These are phyloP conservation scores for Kryptopterus vitreolus DNA, from an alignment of 2,797 vertebrate genomes.

Conservation along the genomic window DNA sequence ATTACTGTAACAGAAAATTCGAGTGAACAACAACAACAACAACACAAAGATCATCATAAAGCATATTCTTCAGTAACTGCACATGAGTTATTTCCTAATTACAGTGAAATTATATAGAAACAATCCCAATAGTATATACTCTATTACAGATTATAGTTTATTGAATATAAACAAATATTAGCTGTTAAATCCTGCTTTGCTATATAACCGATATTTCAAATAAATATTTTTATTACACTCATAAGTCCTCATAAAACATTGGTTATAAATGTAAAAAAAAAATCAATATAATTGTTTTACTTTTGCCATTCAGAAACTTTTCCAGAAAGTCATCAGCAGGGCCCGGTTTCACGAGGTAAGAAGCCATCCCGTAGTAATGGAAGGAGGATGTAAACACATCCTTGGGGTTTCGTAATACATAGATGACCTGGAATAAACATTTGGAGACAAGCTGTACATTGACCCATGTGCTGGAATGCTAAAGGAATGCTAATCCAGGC, in stretches of 20 bases:
- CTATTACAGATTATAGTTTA: not conserved
- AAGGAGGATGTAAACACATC: conserved; percentile 72
- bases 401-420: conserved; percentile 70
- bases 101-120: not conserved
- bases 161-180: not conserved
- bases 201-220: not conserved
- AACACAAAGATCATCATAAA: not conserved
- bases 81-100: not conserved
- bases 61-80: not conserved
- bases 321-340: conserved; percentile 63
- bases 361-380: conserved; percentile 60
- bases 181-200: not conserved
- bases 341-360: conserved; percentile 63
- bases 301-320: conserved; percentile 67
- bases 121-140: not conserved
- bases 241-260: too few species aligned
- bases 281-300: conserved; percentile 41
- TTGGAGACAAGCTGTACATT: too few species aligned
- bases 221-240: not conserved
- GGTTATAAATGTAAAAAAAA: too few species aligned
- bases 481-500: not conserved
- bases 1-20: conserved; percentile 58
- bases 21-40: not conserved
- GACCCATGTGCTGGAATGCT: not conserved
- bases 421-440: conserved; percentile 64